These are phyloP conservation scores for Anguilla pacifica DNA, from an alignment of 2,797 vertebrate species.

Conservation along the genomic window DNA sequence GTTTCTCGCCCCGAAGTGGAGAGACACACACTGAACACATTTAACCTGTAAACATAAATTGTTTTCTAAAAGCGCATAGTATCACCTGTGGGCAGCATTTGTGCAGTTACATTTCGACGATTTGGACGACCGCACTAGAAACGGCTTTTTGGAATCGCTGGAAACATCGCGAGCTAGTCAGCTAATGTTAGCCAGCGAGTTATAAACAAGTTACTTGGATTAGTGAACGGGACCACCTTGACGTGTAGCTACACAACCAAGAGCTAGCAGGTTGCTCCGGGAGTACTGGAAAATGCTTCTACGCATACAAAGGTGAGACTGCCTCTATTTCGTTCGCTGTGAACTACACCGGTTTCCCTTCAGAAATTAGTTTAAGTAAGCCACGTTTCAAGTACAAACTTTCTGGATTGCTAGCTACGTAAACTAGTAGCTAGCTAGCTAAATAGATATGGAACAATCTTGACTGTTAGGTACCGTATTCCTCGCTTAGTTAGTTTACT, in stretches of 20 bases:
- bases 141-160: constrained; percentile 14
- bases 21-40: too few relatives aligned
- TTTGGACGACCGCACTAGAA: not conserved
- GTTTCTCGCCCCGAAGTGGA: not conserved
- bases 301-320: constrained; percentile 3
- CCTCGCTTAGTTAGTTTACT: too few relatives aligned
- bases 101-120: not conserved
- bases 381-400: not conserved
- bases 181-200: not conserved
- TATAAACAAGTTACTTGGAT: constrained; percentile 11
- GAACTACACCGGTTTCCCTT: not conserved
- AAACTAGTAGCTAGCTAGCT: not conserved
- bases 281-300: not conserved
- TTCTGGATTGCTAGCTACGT: not conserved
- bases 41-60: not conserved
- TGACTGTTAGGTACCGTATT: not conserved
- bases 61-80: not conserved
- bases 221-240: constrained; percentile 27
- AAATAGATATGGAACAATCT: not conserved
- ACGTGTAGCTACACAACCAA: not conserved
- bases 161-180: not conserved
- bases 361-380: not conserved
- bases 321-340: not conserved
- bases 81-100: not conserved
- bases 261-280: constrained; percentile 12